Base-by-base conservation (phyloP, 2,797 vertebrate genomes). In the Coccyzus lansbergi region DNA sequence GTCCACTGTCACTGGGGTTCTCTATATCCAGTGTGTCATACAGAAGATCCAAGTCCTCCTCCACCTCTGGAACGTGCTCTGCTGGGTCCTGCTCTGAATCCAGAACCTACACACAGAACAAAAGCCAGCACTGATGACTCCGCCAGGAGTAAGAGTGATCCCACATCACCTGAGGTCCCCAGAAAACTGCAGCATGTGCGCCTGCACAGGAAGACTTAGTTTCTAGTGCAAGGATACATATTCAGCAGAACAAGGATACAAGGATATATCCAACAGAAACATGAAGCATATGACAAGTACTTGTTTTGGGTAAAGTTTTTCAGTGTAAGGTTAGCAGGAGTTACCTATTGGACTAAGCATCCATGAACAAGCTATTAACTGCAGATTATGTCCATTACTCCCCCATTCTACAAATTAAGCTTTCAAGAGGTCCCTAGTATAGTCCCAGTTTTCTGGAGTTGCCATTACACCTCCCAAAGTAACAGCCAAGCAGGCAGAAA, bases 11-110 rank as follows among this genome's bases (percentile, higher is more conserved):
- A 9, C 99, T 99, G 55, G 99, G 99, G 96, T 99, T 99, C 96
- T 99, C 99, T 80, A 99, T 98, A 85, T 99, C 99, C 93, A 99
- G 96, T 0, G 99, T 99, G 94, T 99, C 99, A 4, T 98, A 98
- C 17, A 98, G 93, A 90, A 99, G 98, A 93, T 99, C 99, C 94
- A 99, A 97, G 90, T 99, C 99, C 94, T 99, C 99, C 94, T 99
- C 99, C 76, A 98, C 99, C 95, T 99, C 99, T 0, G 98, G 98
- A 20, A 98, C 98, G 0, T 98, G 98, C 85, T 99, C 99, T 0
- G 99, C 98, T 0, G 99, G 99, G 96, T 99, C 99, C 98, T 99
- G 99, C 97, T 99, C 99, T 0, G 99, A 99, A 97, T 99, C 99
- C 95, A 99, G 97, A 87, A 99, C 99, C 99, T 99, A 65, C 7